phyloP scores from a whole-genome alignment of 2,113 vertebrate species.

The Salvelinus alpinus region DNA sequence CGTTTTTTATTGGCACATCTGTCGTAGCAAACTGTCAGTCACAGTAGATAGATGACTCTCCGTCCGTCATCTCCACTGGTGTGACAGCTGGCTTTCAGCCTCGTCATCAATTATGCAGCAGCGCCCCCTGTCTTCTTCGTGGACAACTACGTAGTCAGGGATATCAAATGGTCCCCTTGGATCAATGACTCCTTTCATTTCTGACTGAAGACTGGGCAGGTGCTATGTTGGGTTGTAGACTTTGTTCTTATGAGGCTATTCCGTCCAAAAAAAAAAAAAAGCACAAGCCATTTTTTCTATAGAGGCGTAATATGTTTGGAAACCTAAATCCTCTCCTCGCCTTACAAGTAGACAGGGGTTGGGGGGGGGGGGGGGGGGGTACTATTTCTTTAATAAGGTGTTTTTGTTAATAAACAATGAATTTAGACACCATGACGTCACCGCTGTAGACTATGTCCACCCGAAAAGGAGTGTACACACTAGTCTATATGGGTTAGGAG shows the following conservation, averaged over 20 bases:
- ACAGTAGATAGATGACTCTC: too few relatives aligned
- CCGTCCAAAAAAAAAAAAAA: too few relatives aligned
- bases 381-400: neutral
- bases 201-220: neutral
- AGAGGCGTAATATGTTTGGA: neutral
- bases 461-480: neutral
- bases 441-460: neutral
- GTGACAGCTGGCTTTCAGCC: conserved; percentile 1
- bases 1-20: too few relatives aligned
- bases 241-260: neutral
- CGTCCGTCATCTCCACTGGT: too few relatives aligned
- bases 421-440: neutral
- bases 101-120: neutral
- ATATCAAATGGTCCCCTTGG: neutral
- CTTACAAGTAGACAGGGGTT: too few relatives aligned
- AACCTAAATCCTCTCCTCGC: neutral
- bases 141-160: neutral
- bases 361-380: too few relatives aligned
- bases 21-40: too few relatives aligned
- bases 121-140: neutral
- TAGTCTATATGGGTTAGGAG: neutral
- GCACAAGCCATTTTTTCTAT: neutral
- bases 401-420: neutral
- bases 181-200: neutral
- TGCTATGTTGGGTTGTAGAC: neutral